Evolutionary conservation across 1,140 invertebrate species (phyloP).

Genomic region (Himalopsyche phryganea): DNA sequence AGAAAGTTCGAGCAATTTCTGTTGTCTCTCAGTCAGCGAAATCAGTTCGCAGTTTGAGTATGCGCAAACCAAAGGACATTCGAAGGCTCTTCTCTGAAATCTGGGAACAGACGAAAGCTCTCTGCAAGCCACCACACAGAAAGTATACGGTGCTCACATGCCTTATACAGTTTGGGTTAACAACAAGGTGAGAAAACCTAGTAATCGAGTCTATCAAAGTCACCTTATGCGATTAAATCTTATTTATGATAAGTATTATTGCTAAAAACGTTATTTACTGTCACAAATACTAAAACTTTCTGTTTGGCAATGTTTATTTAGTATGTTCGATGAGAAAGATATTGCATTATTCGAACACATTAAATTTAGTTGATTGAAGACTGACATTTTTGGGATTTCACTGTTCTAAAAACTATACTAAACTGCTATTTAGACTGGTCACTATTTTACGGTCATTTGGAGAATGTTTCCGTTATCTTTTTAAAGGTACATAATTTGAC

Average conservation of each 20-base stretch:
- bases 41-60: slow-evolving; percentile 56
- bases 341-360: no score
- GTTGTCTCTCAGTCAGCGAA: slow-evolving; percentile 56
- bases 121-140: slow-evolving; percentile 66
- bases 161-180: slow-evolving; percentile 70
- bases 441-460: no score
- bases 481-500: no score
- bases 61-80: slow-evolving; percentile 64
- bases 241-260: neutral
- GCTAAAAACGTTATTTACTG: neutral
- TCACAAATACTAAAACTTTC: no score
- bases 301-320: no score
- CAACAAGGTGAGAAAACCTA: slow-evolving; percentile 59
- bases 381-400: no score
- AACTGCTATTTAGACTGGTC: no score
- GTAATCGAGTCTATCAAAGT: neutral
- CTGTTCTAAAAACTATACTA: no score
- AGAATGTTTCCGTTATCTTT: no score
- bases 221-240: neutral
- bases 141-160: slow-evolving; percentile 69
- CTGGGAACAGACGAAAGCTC: slow-evolving; percentile 63
- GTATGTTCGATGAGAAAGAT: no score
- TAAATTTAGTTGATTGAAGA: no score
- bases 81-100: slow-evolving; percentile 62
- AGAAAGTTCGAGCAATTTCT: slow-evolving; percentile 62